Base-by-base conservation (phyloP, 2,797 vertebrate genomes). In the Cynodonichthys magdalenae region DNA sequence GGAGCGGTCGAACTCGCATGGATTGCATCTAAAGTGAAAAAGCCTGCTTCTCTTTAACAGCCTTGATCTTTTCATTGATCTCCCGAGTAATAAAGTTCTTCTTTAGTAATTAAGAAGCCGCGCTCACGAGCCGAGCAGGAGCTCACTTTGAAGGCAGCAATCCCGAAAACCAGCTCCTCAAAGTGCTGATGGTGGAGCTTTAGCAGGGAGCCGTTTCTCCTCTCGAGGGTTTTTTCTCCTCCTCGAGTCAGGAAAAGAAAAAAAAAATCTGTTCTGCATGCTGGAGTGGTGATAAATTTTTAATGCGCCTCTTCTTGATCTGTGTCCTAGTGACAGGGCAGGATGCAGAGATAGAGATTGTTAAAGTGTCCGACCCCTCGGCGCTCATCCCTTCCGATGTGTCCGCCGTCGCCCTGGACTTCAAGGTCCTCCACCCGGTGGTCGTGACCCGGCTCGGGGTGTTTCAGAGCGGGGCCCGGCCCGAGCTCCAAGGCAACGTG, bases 391-490 rank as follows among this genome's bases (percentile, higher is more conserved):
- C 90, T 0, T 92, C 95, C 0, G 95, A 95, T 15, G 95, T 95
- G 67, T 88, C 88, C 1, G 81, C 94, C 14, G 87, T 98, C 69
- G 96, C 95, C 28, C 92, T 99, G 88, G 95, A 96, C 81, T 98
- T 99, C 45, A 96, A 95, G 69, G 95, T 99, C 28, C 95, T 97
- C 74, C 95, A 99, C 83, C 95, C 97, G 0, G 94, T 99, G 62
- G 94, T 99, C 56, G 96, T 99, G 71, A 98, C 96, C 49, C 93
- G 93, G 63, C 93, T 98, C 1, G 97, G 97, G 45, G 95, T 97
- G 52, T 97, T 98, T 86, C 90, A 95, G 42, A 92, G 94, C 31
- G 87, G 91, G 24, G 79, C 76, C 14, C 79, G 50, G 6, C 80
- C 83, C 15, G 93, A 94, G 65, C 94, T 95, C 78, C 95, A 90